A percentile compares a stretch with the other conserved stretches of the same genome.
Evolutionary conservation across 2,113 vertebrate genomes (phyloP).

Genomic region (Galemys pyrenaicus): DNA sequence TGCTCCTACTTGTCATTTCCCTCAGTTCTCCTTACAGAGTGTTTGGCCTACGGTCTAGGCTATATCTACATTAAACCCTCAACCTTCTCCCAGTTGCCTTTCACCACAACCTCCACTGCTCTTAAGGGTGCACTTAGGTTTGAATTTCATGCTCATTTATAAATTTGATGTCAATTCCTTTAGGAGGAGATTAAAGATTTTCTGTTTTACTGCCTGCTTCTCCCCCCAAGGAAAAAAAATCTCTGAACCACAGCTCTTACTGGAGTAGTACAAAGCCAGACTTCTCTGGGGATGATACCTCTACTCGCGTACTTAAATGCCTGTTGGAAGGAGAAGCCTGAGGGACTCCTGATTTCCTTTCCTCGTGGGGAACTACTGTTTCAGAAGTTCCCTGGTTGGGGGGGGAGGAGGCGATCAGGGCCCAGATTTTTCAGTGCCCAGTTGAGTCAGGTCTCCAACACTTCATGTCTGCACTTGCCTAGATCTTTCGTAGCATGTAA

Average conservation of each 20-base stretch:
- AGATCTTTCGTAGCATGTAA: neutral
- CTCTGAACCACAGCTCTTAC: neutral
- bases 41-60: too few relatives aligned
- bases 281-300: neutral
- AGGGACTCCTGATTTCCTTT: neutral
- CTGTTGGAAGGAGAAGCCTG: neutral
- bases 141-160: neutral
- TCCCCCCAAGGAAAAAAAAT: neutral
- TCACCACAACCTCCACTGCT: neutral
- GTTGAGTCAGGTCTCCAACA: neutral
- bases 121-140: neutral
- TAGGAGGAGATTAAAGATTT: neutral
- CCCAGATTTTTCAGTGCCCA: neutral
- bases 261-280: neutral
- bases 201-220: neutral
- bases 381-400: too few relatives aligned
- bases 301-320: neutral
- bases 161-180: neutral
- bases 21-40: neutral
- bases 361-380: neutral
- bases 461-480: neutral
- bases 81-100: neutral
- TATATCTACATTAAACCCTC: neutral
- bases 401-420: too few relatives aligned
- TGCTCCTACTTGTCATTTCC: neutral